Percentiles rank a stretch among this genome's conserved stretches.
Evolutionary conservation across 2,888 invertebrate genomes (phyloP).

Genomic region (Agapostemon virescens): DNA sequence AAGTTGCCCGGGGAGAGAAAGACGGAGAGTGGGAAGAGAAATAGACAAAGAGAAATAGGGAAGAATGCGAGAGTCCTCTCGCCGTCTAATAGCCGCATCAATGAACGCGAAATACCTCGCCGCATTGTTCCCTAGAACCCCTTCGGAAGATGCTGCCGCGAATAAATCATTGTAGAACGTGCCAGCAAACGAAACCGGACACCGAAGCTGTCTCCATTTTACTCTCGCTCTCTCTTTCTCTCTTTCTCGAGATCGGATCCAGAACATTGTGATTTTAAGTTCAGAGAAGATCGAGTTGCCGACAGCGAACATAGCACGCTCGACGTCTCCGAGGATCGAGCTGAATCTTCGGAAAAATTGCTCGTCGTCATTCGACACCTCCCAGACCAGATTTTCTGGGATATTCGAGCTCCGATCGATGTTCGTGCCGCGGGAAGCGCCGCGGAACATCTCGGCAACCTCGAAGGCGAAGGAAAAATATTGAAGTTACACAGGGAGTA

Average conservation of each 20-base stretch:
- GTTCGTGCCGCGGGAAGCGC: neutral
- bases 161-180: slow-evolving; percentile 1
- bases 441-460: too few relatives aligned
- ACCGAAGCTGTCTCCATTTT: too few relatives aligned
- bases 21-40: too few relatives aligned
- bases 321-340: neutral
- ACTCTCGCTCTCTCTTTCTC: too few relatives aligned
- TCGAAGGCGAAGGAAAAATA: too few relatives aligned
- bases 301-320: neutral
- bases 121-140: neutral
- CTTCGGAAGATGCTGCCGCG: neutral
- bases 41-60: neutral
- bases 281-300: neutral
- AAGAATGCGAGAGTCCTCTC: slow-evolving; percentile 2
- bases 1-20: neutral
- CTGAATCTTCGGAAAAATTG: neutral
- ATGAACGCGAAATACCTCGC: neutral
- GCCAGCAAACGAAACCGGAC: neutral
- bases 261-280: neutral
- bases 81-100: slow-evolving; percentile 2
- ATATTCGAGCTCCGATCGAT: neutral
- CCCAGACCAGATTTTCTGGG: neutral
- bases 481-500: too few relatives aligned
- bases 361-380: neutral
- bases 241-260: neutral